A percentile compares a stretch with the other conserved stretches of the same genome.
These are phyloP conservation scores for Illadopsis cleaveri DNA, from an alignment of 2,113 vertebrate species.

Conservation along the genomic window DNA sequence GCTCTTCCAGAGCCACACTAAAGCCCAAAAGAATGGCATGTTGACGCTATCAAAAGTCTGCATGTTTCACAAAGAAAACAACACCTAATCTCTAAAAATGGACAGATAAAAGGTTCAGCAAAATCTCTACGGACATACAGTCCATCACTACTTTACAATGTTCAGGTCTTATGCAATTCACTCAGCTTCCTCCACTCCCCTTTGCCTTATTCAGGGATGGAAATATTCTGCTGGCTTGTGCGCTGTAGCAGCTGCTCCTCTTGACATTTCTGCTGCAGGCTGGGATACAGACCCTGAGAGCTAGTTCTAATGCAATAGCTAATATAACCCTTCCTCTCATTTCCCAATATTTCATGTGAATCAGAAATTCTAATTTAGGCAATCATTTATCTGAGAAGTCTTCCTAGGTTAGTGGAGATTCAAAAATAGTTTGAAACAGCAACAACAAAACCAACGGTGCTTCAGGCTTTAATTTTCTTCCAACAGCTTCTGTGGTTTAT, in stretches of 20 bases:
- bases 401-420: constrained; percentile 25
- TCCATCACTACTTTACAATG: not conserved
- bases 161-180: not conserved
- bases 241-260: constrained; percentile 44
- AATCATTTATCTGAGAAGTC: constrained; percentile 19
- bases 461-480: constrained; percentile 27
- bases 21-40: not conserved
- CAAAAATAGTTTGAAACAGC: constrained; percentile 26
- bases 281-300: constrained; percentile 17
- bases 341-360: constrained; percentile 48
- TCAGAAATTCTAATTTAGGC: constrained; percentile 47
- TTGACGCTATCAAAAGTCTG: not conserved
- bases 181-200: not conserved
- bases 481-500: not conserved
- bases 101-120: not conserved
- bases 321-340: constrained; percentile 50
- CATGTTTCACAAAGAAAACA: not conserved
- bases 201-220: not conserved
- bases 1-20: not conserved
- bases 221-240: constrained; percentile 34
- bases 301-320: constrained; percentile 39
- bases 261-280: constrained; percentile 55
- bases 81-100: not conserved
- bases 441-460: not conserved
- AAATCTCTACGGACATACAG: not conserved